Evolutionary conservation across 23 tunicate species (phyloP).

Genomic region (Trididemnum miniatum): DNA sequence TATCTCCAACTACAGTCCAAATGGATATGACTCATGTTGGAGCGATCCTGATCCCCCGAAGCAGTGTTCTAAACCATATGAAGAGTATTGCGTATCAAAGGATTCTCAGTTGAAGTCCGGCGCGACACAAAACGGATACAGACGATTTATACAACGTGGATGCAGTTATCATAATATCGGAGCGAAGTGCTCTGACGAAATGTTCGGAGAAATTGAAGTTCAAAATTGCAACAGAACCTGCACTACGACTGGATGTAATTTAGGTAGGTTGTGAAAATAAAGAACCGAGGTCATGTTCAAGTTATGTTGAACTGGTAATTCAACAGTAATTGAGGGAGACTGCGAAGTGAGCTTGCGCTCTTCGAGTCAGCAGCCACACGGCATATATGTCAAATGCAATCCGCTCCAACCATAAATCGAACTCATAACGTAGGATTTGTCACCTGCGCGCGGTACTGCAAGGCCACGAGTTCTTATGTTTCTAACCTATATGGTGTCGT

Average conservation of each 20-base stretch:
- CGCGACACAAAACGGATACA: neutral
- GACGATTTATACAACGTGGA: neutral
- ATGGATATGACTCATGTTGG: slow-evolving; percentile 17
- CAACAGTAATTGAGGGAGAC: no score
- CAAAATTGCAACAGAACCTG: slow-evolving; percentile 6
- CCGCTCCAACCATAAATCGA: no score
- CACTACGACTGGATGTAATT: slow-evolving; percentile 22
- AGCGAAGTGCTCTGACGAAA: neutral
- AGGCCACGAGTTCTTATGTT: no score
- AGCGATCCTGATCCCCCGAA: neutral
- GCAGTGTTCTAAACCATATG: slow-evolving; percentile 25
- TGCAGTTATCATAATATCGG: slow-evolving; percentile 23
- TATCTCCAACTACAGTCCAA: neutral
- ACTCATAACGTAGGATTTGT: no score
- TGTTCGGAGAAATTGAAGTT: neutral
- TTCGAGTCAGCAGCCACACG: no score
- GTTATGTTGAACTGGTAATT: no score
- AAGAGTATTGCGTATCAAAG: neutral
- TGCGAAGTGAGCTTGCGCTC: no score
- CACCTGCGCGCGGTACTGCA: no score
- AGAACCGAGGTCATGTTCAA: no score
- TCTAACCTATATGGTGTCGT: no score
- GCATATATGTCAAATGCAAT: no score
- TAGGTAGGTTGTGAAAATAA: no score
- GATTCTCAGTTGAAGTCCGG: neutral